Conservation (phyloP, 2,797 vertebrate genomes). For the Capromys pilorides region DNA sequence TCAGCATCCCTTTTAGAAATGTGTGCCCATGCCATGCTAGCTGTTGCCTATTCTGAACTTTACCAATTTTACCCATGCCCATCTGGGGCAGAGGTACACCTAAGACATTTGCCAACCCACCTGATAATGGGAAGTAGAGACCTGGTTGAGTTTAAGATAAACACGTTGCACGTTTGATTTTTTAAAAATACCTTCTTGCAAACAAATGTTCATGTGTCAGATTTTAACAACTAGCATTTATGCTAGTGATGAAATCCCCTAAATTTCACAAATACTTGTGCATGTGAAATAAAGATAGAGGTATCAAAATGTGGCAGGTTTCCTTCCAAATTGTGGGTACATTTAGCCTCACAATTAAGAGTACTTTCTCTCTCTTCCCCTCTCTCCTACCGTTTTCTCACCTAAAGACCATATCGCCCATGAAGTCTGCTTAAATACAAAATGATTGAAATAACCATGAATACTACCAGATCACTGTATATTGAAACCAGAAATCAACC, state of each 20-base stretch:
- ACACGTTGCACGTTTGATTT: background rate
- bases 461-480: too few relatives aligned
- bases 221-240: background rate
- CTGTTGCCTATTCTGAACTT: background rate
- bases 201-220: background rate
- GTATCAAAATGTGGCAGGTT: background rate
- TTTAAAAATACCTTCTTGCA: background rate
- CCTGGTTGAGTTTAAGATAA: background rate
- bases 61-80: background rate
- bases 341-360: background rate
- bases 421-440: too few relatives aligned
- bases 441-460: too few relatives aligned
- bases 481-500: too few relatives aligned
- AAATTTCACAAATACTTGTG: slow-evolving; percentile 9
- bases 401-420: background rate
- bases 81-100: background rate
- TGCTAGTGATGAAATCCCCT: background rate
- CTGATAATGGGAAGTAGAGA: background rate
- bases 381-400: background rate
- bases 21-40: background rate
- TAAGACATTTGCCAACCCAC: background rate
- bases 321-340: background rate
- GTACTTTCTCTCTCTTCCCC: background rate
- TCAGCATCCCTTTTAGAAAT: background rate
- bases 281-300: background rate